Percentiles rank a stretch among this genome's conserved stretches.
Conservation (phyloP, 2,113 vertebrate species). For the Lanius ludovicianus region DNA sequence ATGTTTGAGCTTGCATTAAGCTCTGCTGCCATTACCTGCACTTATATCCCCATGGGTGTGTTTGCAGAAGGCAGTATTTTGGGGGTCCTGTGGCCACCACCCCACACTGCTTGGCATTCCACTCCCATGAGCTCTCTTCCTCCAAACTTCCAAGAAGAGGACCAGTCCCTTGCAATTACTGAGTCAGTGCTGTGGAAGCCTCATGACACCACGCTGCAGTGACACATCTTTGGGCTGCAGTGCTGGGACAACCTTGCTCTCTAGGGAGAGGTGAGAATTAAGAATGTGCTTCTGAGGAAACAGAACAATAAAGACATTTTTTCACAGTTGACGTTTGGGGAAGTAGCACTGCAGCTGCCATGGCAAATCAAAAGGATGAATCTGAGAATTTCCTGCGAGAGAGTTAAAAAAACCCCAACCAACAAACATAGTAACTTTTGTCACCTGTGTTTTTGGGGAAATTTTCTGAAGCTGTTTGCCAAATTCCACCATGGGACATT, state of each 20-base stretch:
- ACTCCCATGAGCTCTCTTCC: not conserved
- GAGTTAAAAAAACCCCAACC: not conserved
- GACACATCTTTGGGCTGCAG: accelerated
- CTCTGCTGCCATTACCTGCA: not conserved
- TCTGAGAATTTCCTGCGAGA: not conserved
- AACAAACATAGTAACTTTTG: not conserved
- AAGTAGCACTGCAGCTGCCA: not conserved
- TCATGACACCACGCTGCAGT: not conserved
- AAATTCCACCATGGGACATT: not conserved
- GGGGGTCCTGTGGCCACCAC: not conserved
- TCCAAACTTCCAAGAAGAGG: not conserved
- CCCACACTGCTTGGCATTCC: not conserved
- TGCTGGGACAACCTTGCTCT: not conserved
- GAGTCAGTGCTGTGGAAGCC: not conserved
- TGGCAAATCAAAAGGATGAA: not conserved
- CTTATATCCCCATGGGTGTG: not conserved
- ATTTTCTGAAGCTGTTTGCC: not conserved
- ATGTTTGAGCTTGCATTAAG: not conserved
- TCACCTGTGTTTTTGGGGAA: not conserved
- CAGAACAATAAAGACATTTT: not conserved
- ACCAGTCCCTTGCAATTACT: not conserved
- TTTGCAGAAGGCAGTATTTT: not conserved
- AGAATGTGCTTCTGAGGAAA: not conserved
- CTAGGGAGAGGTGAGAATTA: not conserved
- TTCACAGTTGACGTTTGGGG: not conserved